Conservation (phyloP, 2,888 invertebrate species). For the Philereme vetulata region DNA sequence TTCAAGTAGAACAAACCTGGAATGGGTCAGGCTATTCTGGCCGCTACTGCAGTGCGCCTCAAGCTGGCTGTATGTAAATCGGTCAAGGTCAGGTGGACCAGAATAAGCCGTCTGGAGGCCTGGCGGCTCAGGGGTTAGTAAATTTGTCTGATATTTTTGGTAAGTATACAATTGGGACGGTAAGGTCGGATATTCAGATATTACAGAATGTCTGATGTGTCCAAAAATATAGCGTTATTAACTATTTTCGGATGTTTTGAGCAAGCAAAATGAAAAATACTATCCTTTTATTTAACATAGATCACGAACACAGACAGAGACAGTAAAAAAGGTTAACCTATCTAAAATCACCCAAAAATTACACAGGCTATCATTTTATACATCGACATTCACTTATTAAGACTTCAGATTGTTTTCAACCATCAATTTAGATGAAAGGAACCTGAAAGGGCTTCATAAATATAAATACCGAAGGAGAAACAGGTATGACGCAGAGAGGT, state of each 20-base stretch:
- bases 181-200: constrained; percentile 14
- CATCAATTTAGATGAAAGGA: constrained; percentile 11
- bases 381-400: not conserved
- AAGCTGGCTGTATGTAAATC: constrained; percentile 59
- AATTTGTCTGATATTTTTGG: constrained; percentile 27
- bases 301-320: not conserved
- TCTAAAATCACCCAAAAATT: too few species aligned
- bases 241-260: not conserved
- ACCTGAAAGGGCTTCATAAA: constrained; percentile 22
- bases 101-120: constrained; percentile 41
- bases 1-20: too few species aligned
- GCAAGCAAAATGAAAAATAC: not conserved
- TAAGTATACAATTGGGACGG: constrained; percentile 6
- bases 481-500: constrained; percentile 59
- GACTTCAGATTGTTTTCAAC: not conserved
- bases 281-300: not conserved
- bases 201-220: constrained; percentile 21
- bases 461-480: constrained; percentile 43
- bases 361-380: not conserved
- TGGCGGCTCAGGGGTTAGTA: constrained; percentile 33
- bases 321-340: not conserved
- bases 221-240: constrained; percentile 14
- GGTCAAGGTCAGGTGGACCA: constrained; percentile 56
- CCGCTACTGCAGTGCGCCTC: constrained; percentile 55
- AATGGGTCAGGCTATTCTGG: constrained; percentile 42